Base-by-base conservation (phyloP, 2,797 vertebrate genomes). In the Crax fasciolata region DNA sequence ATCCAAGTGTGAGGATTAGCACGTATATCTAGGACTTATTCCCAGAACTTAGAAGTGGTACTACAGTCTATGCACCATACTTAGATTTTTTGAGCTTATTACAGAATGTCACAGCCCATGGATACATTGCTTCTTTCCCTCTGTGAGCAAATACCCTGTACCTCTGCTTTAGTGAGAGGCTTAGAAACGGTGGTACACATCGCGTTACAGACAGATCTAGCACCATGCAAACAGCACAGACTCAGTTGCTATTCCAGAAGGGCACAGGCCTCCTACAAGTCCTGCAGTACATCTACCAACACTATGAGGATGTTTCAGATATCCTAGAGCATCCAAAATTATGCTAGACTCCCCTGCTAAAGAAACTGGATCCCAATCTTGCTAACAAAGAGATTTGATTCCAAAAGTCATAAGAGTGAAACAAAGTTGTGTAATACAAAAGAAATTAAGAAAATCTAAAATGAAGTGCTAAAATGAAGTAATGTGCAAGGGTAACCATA, bases 391-490 rank as follows among this genome's bases (percentile, higher is more conserved):
- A 81, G 27, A 58, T 46, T 65, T 88, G 67, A 35, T 85, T 93
- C n/a, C 86, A 93, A 93, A 84, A 92, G 70, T 75, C 61, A 72
- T 48, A 79, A 76, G 48, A 95, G 74, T 35, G 39, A 55, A 90
- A 76, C 32, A 10, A 73, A 2, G 1, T 38, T 48, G 20, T 35
- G 67, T 25, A 66, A 79, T 90, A 49, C 14, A 54, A 59, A 68
- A 72, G 5, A 6, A 65, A 87, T 92, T 17, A 70, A 76, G 13
- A 55, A 39, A 35, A 51, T n/a, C 32, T 46, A 63, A 93, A 66
- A 14, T 23, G 6, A 86, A 78, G 49, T 11, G 13, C 39, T 35
- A 35, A 35, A 35, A 35, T 35, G 35, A 35, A 59, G 35, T 25
- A 58, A 59, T 3, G 1, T 43, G n/a, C 15, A 61, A 68, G 48